Evolutionary conservation across 2,888 invertebrate genomes (phyloP), one percentile per base, ranked within the genome.

Genomic region (Idaea biselata): DNA sequence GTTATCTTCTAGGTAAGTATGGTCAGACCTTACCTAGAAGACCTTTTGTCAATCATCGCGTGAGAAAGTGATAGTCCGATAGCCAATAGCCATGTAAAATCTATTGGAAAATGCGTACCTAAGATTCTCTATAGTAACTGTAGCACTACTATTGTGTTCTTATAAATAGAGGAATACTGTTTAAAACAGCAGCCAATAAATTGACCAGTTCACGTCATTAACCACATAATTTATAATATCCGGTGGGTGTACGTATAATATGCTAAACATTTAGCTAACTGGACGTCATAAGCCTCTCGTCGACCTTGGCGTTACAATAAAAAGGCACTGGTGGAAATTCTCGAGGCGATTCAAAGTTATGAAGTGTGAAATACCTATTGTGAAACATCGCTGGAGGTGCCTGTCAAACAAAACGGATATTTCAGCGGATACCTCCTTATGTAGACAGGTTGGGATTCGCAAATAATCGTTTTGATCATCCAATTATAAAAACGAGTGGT

Each of bases 401-500:
- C 33, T 33, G 14, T 11, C 8, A 25, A 25, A 25, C 25, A 25
- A 25, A 25, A 25, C 25, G 25, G 25, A 25, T 25, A 25, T 25
- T 25, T 25, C 3, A 25, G 25, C 1, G 25, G 1, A 5, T 25
- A 25, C 25, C 25, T 25, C 25, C 14, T 7, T 33, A 33, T 1
- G 14, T 33, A 33, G 33, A 14, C 63, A 68, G 63, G 66, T 68
- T 67, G 65, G 65, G 70, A 72, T 75, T 71, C 61, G 62, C 66
- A 73, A 77, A 77, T 75, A 72, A 68, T 68, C 61, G 71, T 63
- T 65, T 65, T 68, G 72, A 75, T 78, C 70, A 77, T 77, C 74
- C 78, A 82, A 82, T 83, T 80, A 82, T 68, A 69, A 71, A 66
- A 74, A 68, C 72, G 62, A 64, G 70, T 68, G 68, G 69, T 63